Base-by-base conservation (phyloP, 2,888 invertebrate species). In the Rhogogaster chlorosoma region DNA sequence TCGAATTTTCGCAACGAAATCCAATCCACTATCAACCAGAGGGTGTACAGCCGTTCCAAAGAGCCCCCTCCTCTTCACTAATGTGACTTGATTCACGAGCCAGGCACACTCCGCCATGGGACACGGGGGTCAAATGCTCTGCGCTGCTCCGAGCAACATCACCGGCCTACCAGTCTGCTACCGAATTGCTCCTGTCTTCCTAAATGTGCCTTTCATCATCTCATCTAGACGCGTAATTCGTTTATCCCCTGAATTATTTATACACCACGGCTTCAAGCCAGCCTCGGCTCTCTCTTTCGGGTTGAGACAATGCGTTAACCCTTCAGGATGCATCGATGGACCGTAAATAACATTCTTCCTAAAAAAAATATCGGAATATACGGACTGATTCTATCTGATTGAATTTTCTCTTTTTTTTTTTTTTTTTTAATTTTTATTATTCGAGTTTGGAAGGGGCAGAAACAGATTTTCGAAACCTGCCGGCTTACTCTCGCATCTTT, bases 51-150 rank as follows among this genome's bases (percentile, higher is more conserved):
- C 88, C 88, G 87, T 88, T 88, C 89, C 89, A 53, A 38, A 42
- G 26, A 61, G 15, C 77, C 84, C 78, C 70, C 1, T 61, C 61
- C 70, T 22, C 36, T 73, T 87, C 90, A 84, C 91, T 93, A 93
- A 93, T 93, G 90, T 91, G 92, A 92, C 92, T 93, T 93, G 93
- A 93, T 93, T 93, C 93, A 93, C 93, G 93, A 92, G 92, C 89
- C 89, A 73, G 89, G 91, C 90, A 89, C 90, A 91, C 90, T 83
- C 77, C 49, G n/a, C 70, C 70, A 26, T 22, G 77, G 61, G 38
- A 86, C 71, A 45, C 85, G 84, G 91, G 93, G 93, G 93, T 93
- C 93, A 93, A 93, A 93, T 89, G 89, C 91, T 91, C 91, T 89
- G 90, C 89, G 91, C 89, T 89, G 7, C 45, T 12, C 10, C 22